phyloP scores from a whole-genome alignment of 1,140 invertebrate species.

The Bombus consobrinus region DNA sequence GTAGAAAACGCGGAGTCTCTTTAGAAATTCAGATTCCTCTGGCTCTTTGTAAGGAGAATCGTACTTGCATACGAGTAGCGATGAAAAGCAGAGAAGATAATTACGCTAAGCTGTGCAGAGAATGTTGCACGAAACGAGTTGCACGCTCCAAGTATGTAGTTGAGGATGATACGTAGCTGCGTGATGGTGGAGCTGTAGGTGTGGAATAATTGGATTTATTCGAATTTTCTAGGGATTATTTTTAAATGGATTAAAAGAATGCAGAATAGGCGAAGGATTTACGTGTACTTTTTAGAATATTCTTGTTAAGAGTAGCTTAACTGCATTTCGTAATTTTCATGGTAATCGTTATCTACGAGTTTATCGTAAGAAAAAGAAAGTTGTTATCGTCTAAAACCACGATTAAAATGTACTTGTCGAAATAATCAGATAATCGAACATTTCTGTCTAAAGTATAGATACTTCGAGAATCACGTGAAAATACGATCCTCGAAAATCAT shows the following conservation, averaged over 20 bases:
- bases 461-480: background rate
- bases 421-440: background rate
- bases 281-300: no score
- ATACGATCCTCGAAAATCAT: background rate
- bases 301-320: no score
- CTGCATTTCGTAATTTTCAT: background rate
- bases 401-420: background rate
- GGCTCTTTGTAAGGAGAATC: background rate
- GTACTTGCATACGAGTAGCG: background rate
- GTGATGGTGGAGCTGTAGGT: background rate
- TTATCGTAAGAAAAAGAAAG: no score
- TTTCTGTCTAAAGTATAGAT: background rate
- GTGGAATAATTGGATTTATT: background rate
- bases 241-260: background rate
- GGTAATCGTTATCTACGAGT: background rate
- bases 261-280: background rate
- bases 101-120: background rate
- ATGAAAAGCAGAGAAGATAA: background rate
- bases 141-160: background rate
- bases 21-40: background rate
- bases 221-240: background rate
- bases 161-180: background rate
- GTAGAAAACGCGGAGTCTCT: background rate
- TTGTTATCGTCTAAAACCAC: no score
- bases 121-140: background rate